Base-by-base conservation (phyloP, 1,140 invertebrate species). In the Halyomorpha halys region DNA sequence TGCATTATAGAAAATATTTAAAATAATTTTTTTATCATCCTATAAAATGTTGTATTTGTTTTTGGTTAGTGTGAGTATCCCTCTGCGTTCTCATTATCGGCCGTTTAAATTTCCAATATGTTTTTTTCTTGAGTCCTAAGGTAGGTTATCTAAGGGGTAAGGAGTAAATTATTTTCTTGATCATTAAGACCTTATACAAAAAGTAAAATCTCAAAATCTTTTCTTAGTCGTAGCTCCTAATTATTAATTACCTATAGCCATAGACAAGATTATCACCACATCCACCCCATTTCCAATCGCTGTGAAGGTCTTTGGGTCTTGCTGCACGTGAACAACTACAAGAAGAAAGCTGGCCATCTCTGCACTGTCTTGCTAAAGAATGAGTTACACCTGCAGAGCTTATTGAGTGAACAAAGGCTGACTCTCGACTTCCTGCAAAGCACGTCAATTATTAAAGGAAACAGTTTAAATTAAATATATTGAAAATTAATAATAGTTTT, bases 231-330 rank as follows among this genome's bases (percentile, higher is more conserved):
- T 39, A 63, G 18, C 34, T 11, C 11, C 1, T 39, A 13, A 11
- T 13, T 9, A 13, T 8, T 53, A 3, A 3, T 82, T 76, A 91
- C 87, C 89, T 91, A 79, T 96, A 96, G 56, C 91, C 92, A 74
- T 97, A 96, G 72, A 95, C 90, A 21, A 96, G 81, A 77, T 97
- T 94, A 73, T 97, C 94, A 0, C 93, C 93, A 71, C 94, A 97
- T 2, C 94, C 94, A n/a, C 91, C 92, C 94, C 94, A 97, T 21
- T 91, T 85, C 93, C 93, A 97, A 69, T 96, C 91, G 34, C 81
- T 80, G 65, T 90, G 83, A 5, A 96, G 77, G 72, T 90, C 84
- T 67, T 83, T 82, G 0, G 92, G 93, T 63, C 92, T 75, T 3
- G 80, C 76, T 9, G 86, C 86, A 18, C 83, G 79, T 14, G 89